Percentiles rank a stretch among this genome's conserved stretches.
Conservation (phyloP, 2,113 vertebrate genomes). For the Pygoscelis antarcticus region DNA sequence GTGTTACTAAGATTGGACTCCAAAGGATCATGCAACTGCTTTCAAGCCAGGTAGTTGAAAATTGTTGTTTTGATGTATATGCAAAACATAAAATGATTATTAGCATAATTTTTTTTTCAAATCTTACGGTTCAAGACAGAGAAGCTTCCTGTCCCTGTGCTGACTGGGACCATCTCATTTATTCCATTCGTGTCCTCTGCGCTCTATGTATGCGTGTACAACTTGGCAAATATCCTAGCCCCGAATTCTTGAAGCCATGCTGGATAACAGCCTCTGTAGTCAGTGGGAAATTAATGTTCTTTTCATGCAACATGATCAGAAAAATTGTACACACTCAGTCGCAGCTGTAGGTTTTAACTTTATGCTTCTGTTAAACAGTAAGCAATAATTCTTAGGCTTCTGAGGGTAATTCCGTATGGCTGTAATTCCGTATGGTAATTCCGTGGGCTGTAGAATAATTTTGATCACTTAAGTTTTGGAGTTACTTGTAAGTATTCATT, state of each 20-base stretch:
- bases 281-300: not conserved
- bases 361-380: not conserved
- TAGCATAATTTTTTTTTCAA: not conserved
- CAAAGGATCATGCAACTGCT: not conserved
- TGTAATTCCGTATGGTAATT: too few relatives aligned
- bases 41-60: not conserved
- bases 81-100: not conserved
- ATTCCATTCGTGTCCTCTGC: accelerated
- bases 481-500: not conserved
- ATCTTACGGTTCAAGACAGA: not conserved
- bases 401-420: not conserved
- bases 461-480: not conserved
- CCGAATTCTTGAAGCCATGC: not conserved
- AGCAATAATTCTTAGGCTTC: not conserved
- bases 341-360: not conserved
- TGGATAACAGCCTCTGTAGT: not conserved
- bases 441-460: not conserved
- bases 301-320: not conserved
- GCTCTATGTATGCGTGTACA: accelerated
- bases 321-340: not conserved
- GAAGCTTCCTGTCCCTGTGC: not conserved
- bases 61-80: not conserved
- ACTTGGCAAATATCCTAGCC: not conserved
- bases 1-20: not conserved
- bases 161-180: not conserved